Percentiles rank a stretch among this genome's conserved stretches.
phyloP scores from a whole-genome alignment of 2,113 vertebrate species.

The Larimichthys polyactis region DNA sequence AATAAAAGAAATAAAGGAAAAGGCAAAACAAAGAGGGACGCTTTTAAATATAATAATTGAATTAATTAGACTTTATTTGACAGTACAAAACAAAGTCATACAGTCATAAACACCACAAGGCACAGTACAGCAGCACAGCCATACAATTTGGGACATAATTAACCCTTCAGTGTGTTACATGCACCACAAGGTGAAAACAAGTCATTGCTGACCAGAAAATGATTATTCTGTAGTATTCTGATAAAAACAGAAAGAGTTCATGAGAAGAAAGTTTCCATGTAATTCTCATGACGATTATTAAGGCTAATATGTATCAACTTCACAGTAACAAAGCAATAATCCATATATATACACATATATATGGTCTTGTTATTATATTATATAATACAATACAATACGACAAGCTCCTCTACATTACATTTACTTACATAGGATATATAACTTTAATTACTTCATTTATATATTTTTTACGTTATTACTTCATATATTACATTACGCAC shows the following conservation, averaged over 20 bases:
- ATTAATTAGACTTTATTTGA: constrained; percentile 72
- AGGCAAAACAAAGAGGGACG: background rate
- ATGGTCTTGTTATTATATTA: constrained; percentile 49
- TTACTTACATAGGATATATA: constrained; percentile 66
- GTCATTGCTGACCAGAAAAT: constrained; percentile 33
- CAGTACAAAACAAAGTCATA: constrained; percentile 76
- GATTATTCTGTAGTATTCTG: constrained; percentile 12
- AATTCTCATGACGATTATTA: constrained; percentile 42
- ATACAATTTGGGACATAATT: constrained; percentile 62
- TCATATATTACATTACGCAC: constrained; percentile 70
- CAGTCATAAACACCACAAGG: constrained; percentile 72
- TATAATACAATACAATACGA: constrained; percentile 72
- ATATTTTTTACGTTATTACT: constrained; percentile 4
- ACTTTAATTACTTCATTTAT: constrained; percentile 47
- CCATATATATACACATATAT: constrained; percentile 28
- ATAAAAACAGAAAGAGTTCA: constrained; percentile 45
- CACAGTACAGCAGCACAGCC: constrained; percentile 75
- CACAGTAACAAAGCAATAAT: constrained; percentile 59
- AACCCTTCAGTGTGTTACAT: constrained; percentile 62
- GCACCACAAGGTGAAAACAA: constrained; percentile 52
- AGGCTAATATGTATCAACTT: constrained; percentile 60
- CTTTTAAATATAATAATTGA: constrained; percentile 40
- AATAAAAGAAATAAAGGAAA: background rate
- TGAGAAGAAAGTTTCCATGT: background rate
- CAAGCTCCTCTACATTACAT: constrained; percentile 72